A percentile compares a stretch with the other conserved stretches of the same genome.
These are phyloP conservation scores for Phylloscopus whistleri DNA, from an alignment of 2,113 vertebrate genomes.

Conservation along the genomic window DNA sequence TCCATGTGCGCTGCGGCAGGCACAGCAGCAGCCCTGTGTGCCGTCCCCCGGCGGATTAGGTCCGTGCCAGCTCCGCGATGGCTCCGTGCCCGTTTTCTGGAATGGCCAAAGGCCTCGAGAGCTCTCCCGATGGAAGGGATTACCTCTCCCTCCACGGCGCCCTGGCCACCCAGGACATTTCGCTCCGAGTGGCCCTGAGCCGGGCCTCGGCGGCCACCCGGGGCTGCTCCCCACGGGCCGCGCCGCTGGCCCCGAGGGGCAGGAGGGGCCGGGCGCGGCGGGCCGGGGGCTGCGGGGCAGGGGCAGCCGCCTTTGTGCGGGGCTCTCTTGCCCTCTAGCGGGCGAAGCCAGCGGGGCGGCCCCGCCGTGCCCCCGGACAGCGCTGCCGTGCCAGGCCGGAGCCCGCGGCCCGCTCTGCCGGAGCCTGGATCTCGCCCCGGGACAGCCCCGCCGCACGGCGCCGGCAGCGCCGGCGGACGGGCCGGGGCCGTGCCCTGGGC, in stretches of 20 bases:
- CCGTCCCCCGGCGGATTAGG: background rate
- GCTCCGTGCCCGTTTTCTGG: background rate
- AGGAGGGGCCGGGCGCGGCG: background rate
- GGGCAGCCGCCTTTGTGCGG: slow-evolving; percentile 1
- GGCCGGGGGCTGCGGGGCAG: background rate
- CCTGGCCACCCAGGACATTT: background rate
- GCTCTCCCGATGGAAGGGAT: background rate
- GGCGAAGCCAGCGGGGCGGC: slow-evolving; percentile 41
- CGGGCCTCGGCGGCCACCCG: background rate
- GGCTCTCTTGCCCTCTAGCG: slow-evolving; percentile 59
- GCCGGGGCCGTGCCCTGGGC: background rate
- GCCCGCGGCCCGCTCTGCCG: too few species aligned
- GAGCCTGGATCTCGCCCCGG: background rate
- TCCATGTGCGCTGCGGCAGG: accelerated
- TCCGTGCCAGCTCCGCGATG: background rate
- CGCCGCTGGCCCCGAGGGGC: background rate
- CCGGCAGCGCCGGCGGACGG: background rate
- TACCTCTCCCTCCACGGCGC: too few species aligned
- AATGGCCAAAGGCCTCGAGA: background rate
- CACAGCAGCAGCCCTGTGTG: accelerated
- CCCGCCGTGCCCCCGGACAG: background rate
- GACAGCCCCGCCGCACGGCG: too few species aligned
- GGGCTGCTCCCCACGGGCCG: background rate
- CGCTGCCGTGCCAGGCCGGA: background rate
- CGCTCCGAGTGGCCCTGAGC: accelerated